Conservation (phyloP, 1,140 invertebrate species). For the Gerris buenoi region DNA sequence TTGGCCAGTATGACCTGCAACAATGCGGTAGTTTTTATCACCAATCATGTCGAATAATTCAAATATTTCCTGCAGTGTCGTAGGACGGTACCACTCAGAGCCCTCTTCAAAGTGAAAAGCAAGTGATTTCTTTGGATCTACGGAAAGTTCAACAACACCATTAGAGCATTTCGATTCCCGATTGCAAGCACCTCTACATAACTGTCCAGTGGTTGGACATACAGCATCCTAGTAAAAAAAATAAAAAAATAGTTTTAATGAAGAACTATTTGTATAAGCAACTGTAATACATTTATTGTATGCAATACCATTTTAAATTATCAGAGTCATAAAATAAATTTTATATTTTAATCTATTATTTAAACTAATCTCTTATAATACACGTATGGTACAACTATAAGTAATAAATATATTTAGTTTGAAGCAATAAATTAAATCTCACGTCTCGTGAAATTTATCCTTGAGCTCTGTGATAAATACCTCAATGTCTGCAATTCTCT, state of each 20-base stretch:
- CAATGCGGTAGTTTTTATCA: slow-evolving; percentile 36
- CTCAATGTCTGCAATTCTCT: slow-evolving; percentile 27
- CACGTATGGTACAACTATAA: not conserved
- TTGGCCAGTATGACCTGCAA: slow-evolving; percentile 51
- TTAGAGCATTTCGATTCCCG: not conserved
- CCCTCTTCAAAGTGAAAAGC: slow-evolving; percentile 8
- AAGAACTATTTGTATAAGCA: not conserved
- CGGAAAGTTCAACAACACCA: not conserved
- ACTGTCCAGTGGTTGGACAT: slow-evolving; percentile 9
- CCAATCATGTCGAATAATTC: slow-evolving; percentile 36
- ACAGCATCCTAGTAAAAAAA: slow-evolving; percentile 14
- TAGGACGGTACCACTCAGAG: slow-evolving; percentile 12
- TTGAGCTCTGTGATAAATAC: slow-evolving; percentile 15
- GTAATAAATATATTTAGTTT: not conserved
- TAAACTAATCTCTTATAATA: not conserved
- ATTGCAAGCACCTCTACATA: slow-evolving; percentile 2
- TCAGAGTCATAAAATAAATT: not conserved
- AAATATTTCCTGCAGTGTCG: slow-evolving; percentile 34
- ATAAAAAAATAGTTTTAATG: not conserved
- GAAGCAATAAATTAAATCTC: not conserved
- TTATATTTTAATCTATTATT: not conserved
- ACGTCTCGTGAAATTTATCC: not conserved
- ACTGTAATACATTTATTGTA: not conserved
- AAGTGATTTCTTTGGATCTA: not conserved
- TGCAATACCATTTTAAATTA: not conserved